These are phyloP conservation scores for Carterocephalus palaemon DNA, from an alignment of 2,888 invertebrate species.

Conservation along the genomic window DNA sequence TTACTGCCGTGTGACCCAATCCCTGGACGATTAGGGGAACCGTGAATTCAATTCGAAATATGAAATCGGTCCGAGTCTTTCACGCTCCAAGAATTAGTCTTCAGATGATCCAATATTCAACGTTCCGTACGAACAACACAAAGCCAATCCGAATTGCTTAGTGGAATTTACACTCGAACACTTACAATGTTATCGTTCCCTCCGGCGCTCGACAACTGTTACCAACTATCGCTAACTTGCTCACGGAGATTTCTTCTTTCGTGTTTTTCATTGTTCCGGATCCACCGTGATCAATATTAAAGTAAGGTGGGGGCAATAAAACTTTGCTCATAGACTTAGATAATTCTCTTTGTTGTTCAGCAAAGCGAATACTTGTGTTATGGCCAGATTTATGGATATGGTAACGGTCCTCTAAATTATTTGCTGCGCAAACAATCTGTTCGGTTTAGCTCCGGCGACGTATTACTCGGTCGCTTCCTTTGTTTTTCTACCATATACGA, in stretches of 20 bases:
- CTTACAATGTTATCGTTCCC: slow-evolving; percentile 2
- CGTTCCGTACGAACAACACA: background rate
- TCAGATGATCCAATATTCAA: background rate
- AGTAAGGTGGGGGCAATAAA: background rate
- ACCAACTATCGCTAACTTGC: slow-evolving; percentile 8
- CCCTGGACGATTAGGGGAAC: slow-evolving; percentile 1
- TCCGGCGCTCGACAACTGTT: slow-evolving; percentile 1
- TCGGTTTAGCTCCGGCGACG: no score
- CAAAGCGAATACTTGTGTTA: slow-evolving; percentile 1
- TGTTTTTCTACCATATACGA: no score
- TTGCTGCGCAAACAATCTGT: no score
- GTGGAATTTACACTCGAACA: slow-evolving; percentile 4
- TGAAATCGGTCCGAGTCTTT: slow-evolving; percentile 2
- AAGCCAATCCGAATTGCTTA: background rate
- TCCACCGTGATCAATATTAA: background rate
- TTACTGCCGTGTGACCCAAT: slow-evolving; percentile 11
- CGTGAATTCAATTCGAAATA: slow-evolving; percentile 17
- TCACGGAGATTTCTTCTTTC: slow-evolving; percentile 8
- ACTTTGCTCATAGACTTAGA: slow-evolving; percentile 3
- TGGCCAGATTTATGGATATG: background rate
- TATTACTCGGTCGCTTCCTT: no score
- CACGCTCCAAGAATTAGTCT: slow-evolving; percentile 7
- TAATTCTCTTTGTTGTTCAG: background rate
- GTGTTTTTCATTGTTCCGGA: slow-evolving; percentile 9
- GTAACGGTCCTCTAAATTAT: no score